phyloP scores from a whole-genome alignment of 1,140 invertebrate genomes.

The Parapsyche elsis region DNA sequence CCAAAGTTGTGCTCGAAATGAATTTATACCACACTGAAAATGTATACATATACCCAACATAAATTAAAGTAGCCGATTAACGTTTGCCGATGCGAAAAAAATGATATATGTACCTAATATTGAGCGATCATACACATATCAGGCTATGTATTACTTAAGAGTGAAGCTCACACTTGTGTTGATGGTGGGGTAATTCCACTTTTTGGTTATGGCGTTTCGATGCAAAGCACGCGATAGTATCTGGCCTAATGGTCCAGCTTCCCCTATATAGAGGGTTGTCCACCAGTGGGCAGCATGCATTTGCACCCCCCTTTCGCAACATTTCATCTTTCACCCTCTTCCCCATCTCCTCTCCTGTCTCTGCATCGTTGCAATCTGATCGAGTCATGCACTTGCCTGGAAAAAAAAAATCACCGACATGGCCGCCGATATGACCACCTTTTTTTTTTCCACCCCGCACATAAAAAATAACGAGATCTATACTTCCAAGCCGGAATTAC shows the following conservation, averaged over 20 bases:
- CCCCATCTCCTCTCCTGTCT: neutral
- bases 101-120: too few species aligned
- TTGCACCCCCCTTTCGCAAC: conserved; percentile 2
- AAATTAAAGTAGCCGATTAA: too few species aligned
- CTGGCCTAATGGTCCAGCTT: neutral
- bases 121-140: too few species aligned
- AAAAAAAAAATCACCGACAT: conserved; percentile 21
- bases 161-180: too few species aligned
- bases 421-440: neutral
- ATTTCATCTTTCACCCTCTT: conserved; percentile 24
- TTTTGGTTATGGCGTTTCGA: neutral
- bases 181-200: neutral
- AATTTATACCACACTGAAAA: too few species aligned
- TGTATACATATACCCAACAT: too few species aligned
- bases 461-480: conserved; percentile 17
- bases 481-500: neutral
- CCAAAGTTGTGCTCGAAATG: too few species aligned
- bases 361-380: conserved; percentile 8
- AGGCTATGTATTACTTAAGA: too few species aligned
- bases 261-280: neutral
- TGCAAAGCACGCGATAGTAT: conserved; percentile 14
- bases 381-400: neutral
- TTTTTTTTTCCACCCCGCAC: conserved; percentile 9
- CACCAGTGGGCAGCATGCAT: neutral
- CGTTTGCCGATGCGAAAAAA: too few species aligned